phyloP scores from a whole-genome alignment of 1,140 invertebrate species.

The Nymphalis io region DNA sequence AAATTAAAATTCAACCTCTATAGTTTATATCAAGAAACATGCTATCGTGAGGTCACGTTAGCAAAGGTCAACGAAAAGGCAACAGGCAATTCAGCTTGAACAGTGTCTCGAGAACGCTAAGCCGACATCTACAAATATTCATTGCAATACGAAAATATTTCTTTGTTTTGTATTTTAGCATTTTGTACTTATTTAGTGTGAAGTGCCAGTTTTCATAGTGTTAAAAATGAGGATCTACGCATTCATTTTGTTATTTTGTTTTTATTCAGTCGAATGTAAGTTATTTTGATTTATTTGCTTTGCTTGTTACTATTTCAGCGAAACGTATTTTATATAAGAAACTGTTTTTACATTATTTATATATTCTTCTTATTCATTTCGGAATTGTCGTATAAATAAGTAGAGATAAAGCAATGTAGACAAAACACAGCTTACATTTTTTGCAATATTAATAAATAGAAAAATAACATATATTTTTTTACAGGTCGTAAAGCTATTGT shows the following conservation, averaged over 20 bases:
- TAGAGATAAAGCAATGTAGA: too few species aligned
- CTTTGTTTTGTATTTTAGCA: slow-evolving; percentile 9
- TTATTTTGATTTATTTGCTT: slow-evolving; percentile 44
- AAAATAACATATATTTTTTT: too few species aligned
- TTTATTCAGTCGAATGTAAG: slow-evolving; percentile 66
- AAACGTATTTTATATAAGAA: too few species aligned
- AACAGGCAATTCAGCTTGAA: slow-evolving; percentile 24
- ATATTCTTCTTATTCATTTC: too few species aligned
- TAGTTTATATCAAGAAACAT: slow-evolving; percentile 15
- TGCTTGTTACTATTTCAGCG: too few species aligned
- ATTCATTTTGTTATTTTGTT: slow-evolving; percentile 55
- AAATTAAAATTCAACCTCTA: slow-evolving; percentile 1
- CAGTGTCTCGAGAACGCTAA: slow-evolving; percentile 39
- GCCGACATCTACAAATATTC: slow-evolving; percentile 36
- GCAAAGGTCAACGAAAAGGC: slow-evolving; percentile 51
- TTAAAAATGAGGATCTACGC: slow-evolving; percentile 57
- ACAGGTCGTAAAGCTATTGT: slow-evolving; percentile 62
- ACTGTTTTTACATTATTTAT: too few species aligned
- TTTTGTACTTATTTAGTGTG: slow-evolving; percentile 19
- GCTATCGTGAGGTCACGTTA: slow-evolving; percentile 52
- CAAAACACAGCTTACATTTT: too few species aligned
- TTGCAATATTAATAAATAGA: too few species aligned
- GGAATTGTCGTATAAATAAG: too few species aligned
- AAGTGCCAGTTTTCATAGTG: slow-evolving; percentile 17
- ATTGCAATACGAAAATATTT: slow-evolving; percentile 21